Percentiles rank a stretch among this genome's conserved stretches.
Conservation (phyloP, 2,888 invertebrate genomes). For the Eutolmus rufibarbis region DNA sequence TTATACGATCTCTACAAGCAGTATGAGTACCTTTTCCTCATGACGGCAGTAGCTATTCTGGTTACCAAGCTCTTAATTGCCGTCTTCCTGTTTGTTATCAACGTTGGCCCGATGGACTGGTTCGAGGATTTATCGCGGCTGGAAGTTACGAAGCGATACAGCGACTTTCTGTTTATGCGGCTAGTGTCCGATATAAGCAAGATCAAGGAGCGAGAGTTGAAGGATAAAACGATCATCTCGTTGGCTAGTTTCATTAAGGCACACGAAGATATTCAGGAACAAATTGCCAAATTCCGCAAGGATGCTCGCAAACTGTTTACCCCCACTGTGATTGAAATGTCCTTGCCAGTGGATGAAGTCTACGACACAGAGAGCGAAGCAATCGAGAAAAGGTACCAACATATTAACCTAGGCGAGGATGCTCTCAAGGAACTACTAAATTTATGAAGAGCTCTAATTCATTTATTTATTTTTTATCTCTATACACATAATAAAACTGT, state of each 20-base stretch:
- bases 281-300: slow-evolving; percentile 58
- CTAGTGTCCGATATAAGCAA: slow-evolving; percentile 55
- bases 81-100: slow-evolving; percentile 50
- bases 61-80: slow-evolving; percentile 51
- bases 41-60: slow-evolving; percentile 45
- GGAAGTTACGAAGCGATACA: slow-evolving; percentile 60
- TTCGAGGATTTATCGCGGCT: slow-evolving; percentile 52
- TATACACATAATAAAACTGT: too few species aligned
- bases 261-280: slow-evolving; percentile 56
- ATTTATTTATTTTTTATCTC: not conserved
- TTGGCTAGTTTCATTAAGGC: slow-evolving; percentile 54
- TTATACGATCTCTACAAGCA: not conserved
- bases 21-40: not conserved
- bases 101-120: slow-evolving; percentile 50
- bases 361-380: slow-evolving; percentile 51
- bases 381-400: not conserved
- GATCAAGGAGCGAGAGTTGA: slow-evolving; percentile 54
- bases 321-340: slow-evolving; percentile 57
- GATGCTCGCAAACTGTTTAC: slow-evolving; percentile 57
- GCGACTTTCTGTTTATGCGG: slow-evolving; percentile 57
- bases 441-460: not conserved
- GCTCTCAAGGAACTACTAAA: not conserved
- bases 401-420: not conserved
- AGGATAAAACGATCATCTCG: slow-evolving; percentile 49
- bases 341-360: slow-evolving; percentile 57